Base-by-base conservation (phyloP, 1,140 invertebrate genomes). In the Latrodectus geometricus region DNA sequence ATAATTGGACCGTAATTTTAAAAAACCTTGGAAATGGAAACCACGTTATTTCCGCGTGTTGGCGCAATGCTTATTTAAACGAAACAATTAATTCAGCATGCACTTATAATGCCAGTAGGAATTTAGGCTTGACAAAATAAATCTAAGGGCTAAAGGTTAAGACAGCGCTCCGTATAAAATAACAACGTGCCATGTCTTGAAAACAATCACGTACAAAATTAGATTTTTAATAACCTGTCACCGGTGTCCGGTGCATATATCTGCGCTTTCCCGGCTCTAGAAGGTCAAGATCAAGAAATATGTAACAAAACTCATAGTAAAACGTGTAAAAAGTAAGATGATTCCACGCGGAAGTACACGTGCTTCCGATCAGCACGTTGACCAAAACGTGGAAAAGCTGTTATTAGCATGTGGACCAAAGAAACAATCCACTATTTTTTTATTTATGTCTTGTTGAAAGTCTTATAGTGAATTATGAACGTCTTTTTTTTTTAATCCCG, bases 271-370 rank as follows among this genome's bases (percentile, higher is more conserved):
- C 9, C 9, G 9, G 17, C n/a, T 23, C 2, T 2, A 21, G 15
- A 69, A 69, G 68, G 68, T 69, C 68, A 69, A 69, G 68, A 20
- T 69, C 68, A 23, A 23, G 35, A 35, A 61, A 61, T 61, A 61
- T 61, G 54, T 69, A 69, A 69, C 17, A 23, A 69, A 69, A 69
- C 68, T 9, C n/a, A 69, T 69, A 21, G 17, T 20, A 15, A 9
- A n/a, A 20, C 68, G 9, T 20, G 68, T 1, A 69, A n/a, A 69
- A 69, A 69, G 68, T 21, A 69, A 15, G n/a, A 15, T 9, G n/a
- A n/a, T 20, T n/a, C 68, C 68, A 69, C 68, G 68, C 11, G 68
- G 68, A 69, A 69, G 21, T 69, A 69, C 68, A 69, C 68, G 68
- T 69, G 68, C 68, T 20, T 69, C 17, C 14, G 4, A 1, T 11